phyloP scores from a whole-genome alignment of 1,140 invertebrate species.

The Pectinophora gossypiella region DNA sequence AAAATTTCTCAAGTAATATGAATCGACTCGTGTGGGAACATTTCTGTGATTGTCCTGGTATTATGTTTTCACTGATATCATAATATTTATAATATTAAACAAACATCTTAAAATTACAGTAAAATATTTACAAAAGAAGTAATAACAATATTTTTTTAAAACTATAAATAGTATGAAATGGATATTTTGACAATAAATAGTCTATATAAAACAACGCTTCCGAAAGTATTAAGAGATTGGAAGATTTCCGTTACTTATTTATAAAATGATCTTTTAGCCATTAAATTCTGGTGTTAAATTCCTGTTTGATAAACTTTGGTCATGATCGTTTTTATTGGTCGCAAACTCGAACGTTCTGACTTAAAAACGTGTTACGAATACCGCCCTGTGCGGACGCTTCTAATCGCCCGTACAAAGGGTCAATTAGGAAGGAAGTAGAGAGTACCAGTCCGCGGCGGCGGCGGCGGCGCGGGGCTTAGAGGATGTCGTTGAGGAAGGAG shows the following conservation, averaged over 20 bases:
- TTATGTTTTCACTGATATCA: constrained; percentile 3
- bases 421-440: constrained; percentile 10
- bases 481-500: constrained; percentile 68
- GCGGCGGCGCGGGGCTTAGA: too few species aligned
- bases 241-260: constrained; percentile 19
- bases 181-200: constrained; percentile 62
- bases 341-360: neutral
- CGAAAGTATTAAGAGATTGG: constrained; percentile 42
- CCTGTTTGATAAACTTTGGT: constrained; percentile 59
- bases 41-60: neutral
- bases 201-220: constrained; percentile 57
- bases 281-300: constrained; percentile 49
- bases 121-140: constrained; percentile 60
- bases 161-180: constrained; percentile 61
- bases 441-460: neutral
- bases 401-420: constrained; percentile 21
- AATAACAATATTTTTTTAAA: constrained; percentile 51
- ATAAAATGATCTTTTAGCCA: constrained; percentile 21
- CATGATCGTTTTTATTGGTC: constrained; percentile 40
- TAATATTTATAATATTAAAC: constrained; percentile 10
- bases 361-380: neutral
- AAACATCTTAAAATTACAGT: constrained; percentile 21
- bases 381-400: neutral
- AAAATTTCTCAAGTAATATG: constrained; percentile 13
- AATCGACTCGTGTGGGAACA: neutral